Conservation (phyloP, 2,113 vertebrate species). For the sheep (Ovis aries) region ARS-UI_Ramb_v3.0 NC_056070.1:14171001-14171500, state of each 20-base stretch:
- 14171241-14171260: not conserved
- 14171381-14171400: not conserved
- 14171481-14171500: not conserved
- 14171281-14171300: not conserved
- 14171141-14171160: no score
- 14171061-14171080: no score
- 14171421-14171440: not conserved
- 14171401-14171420: not conserved
- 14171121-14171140: no score
- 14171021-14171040: rapidly evolving
- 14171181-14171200: no score
- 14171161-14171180: no score
- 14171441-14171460: not conserved
- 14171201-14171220: not conserved
- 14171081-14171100: no score
- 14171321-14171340: not conserved
- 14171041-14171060: no score
- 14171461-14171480: not conserved
- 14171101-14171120: no score
- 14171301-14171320: not conserved
- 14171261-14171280: not conserved
- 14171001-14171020: no score
- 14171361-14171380: not conserved
- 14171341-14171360: not conserved
- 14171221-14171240: not conserved